Evolutionary conservation across 2,113 vertebrate species (phyloP).

Genomic region (Callopanchax toddi): DNA sequence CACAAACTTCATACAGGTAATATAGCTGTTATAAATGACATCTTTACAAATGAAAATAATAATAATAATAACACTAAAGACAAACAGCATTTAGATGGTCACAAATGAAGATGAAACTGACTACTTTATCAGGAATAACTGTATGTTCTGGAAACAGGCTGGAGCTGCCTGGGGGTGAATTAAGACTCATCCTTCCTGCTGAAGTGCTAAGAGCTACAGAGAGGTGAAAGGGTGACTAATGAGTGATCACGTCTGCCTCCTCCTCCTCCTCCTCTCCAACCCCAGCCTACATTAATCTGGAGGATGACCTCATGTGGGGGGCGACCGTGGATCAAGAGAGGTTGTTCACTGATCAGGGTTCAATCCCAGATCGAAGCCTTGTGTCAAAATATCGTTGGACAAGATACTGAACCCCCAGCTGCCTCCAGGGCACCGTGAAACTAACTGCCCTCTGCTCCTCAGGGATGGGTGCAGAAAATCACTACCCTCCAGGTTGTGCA

Average conservation of each 20-base stretch:
- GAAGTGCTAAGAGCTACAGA: slow-evolving; percentile 38
- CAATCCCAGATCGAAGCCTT: no score
- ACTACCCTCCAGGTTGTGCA: slow-evolving; percentile 43
- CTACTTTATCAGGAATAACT: background rate
- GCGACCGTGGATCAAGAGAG: no score
- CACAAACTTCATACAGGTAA: no score
- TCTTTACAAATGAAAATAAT: no score
- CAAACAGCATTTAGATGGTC: background rate
- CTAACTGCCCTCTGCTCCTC: no score
- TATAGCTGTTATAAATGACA: no score
- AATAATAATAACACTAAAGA: no score
- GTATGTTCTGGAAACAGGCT: background rate
- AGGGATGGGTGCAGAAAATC: no score
- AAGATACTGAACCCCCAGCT: no score
- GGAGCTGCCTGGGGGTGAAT: slow-evolving; percentile 25
- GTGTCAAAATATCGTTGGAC: no score
- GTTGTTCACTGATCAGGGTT: no score
- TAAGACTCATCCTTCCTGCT: slow-evolving; percentile 44
- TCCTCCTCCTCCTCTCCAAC: slow-evolving; percentile 39
- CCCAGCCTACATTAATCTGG: slow-evolving; percentile 36
- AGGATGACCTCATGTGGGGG: slow-evolving; percentile 59
- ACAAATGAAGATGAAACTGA: slow-evolving; percentile 1
- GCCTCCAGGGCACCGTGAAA: no score
- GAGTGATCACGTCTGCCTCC: slow-evolving; percentile 57
- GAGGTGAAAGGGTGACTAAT: slow-evolving; percentile 72